phyloP scores from a whole-genome alignment of 2,888 invertebrate genomes.

The Diachrysia chrysitis region DNA sequence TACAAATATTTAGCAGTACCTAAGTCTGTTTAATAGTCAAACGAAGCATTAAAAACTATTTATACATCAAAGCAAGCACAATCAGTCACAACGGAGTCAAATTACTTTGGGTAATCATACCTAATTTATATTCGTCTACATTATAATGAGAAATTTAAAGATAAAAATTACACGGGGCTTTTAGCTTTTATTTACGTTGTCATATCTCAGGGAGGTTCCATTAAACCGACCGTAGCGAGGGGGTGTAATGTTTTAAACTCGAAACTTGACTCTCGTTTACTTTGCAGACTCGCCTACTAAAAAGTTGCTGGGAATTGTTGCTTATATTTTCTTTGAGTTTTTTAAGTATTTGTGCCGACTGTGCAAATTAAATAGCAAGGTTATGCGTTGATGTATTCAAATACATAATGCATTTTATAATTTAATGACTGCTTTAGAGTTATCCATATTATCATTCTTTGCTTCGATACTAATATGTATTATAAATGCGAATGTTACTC shows the following conservation, averaged over 20 bases:
- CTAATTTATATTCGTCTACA: slow-evolving; percentile 54
- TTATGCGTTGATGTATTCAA: no score
- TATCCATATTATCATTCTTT: no score
- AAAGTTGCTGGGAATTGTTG: slow-evolving; percentile 33
- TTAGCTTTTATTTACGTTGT: slow-evolving; percentile 66
- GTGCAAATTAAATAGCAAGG: not conserved
- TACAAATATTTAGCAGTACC: not conserved
- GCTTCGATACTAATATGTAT: no score
- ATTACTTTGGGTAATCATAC: slow-evolving; percentile 30
- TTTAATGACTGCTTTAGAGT: no score
- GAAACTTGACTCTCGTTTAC: slow-evolving; percentile 59
- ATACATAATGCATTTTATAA: no score
- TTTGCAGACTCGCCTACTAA: slow-evolving; percentile 49
- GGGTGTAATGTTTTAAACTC: slow-evolving; percentile 65
- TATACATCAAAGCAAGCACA: not conserved
- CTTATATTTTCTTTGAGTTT: slow-evolving; percentile 5
- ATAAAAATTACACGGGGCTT: slow-evolving; percentile 65
- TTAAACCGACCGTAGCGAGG: slow-evolving; percentile 62
- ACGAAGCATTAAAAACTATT: slow-evolving; percentile 1
- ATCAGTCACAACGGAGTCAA: slow-evolving; percentile 13
- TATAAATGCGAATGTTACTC: no score
- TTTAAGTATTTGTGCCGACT: not conserved
- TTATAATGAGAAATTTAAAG: slow-evolving; percentile 55
- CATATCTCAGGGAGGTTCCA: slow-evolving; percentile 59
- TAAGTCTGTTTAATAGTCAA: not conserved